A percentile compares a stretch with the other conserved stretches of the same genome.
phyloP scores from a whole-genome alignment of 92 coral and sea anemone genomes.

The Epizoanthus ramosus region DNA sequence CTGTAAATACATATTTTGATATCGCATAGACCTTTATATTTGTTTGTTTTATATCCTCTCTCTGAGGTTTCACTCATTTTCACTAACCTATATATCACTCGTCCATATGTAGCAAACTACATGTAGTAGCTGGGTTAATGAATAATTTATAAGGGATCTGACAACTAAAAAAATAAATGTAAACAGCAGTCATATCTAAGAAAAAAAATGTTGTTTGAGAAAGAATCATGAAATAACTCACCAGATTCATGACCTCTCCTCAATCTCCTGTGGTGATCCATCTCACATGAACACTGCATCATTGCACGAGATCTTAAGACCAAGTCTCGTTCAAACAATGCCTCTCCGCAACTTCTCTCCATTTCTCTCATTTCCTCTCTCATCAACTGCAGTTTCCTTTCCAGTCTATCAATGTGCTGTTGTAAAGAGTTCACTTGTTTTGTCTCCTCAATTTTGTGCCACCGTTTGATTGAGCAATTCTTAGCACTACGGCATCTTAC shows the following conservation, averaged over 20 bases:
- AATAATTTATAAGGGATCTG: too few relatives aligned
- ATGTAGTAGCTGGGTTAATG: too few relatives aligned
- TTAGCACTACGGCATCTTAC: neutral
- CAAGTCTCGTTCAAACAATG: conserved; percentile 25
- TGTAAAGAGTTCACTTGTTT: neutral
- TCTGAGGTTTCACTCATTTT: too few relatives aligned
- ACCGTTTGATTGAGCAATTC: neutral
- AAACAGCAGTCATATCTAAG: too few relatives aligned
- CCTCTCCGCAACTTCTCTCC: conserved; percentile 20
- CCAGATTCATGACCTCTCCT: neutral
- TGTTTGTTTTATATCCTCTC: too few relatives aligned
- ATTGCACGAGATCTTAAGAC: neutral
- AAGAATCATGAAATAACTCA: too few relatives aligned
- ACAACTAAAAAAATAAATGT: too few relatives aligned
- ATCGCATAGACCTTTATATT: too few relatives aligned
- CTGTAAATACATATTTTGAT: too few relatives aligned
- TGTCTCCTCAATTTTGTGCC: neutral
- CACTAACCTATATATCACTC: too few relatives aligned
- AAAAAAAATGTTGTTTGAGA: too few relatives aligned
- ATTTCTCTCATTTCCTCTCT: conserved; percentile 2
- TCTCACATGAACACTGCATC: conserved; percentile 7
- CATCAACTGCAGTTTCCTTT: neutral
- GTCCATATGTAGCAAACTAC: too few relatives aligned
- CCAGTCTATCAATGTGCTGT: neutral
- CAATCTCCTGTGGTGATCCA: conserved; percentile 9